Evolutionary conservation across 92 coral and sea anemone genomes (phyloP), one percentile per base, ranked within the genome.

Genomic region (Pocillopora meandrina): DNA sequence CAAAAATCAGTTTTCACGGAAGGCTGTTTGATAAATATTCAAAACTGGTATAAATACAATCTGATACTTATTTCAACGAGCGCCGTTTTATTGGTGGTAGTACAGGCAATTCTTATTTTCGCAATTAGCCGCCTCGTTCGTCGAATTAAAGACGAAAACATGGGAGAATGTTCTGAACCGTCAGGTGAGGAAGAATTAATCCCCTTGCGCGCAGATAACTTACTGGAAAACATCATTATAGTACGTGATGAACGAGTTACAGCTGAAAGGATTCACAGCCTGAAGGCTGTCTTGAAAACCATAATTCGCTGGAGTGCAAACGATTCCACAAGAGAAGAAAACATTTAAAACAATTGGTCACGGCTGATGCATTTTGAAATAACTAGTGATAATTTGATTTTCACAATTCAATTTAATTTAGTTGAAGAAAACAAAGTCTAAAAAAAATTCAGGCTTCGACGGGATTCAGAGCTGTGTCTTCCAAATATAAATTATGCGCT

Each of bases 11-110:
- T 70, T 12, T 26, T 10, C 74, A 33, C 74, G 26, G 26, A 70
- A 70, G 74, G 74, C 7, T 70, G 74, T 33, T 26, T 70, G 16
- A 33, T 47, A 19, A 70, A 17, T 34, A 70, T 70, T 70, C 74
- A 70, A 58, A 61, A 58, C 20, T 75, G 79, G 79, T 52, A 34
- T 14, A 75, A 75, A 75, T 75, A 75, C 64, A 75, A 75, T 58
- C 55, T 75, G 79, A 12, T 75, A 0, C 55, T 75, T 4, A 52
- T 75, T 21, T 75, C 64, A 52, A 52, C 5, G 17, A 58, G 62
- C 12, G 49, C n/a, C 20, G 15, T 75, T 75, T 75, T 75, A 12
- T 75, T 75, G 56, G 79, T 35, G 2, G 61, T 52, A 16, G 60
- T 75, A 47, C 59, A 75, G 47, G 79, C 11, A 26, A 49, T 70